These are phyloP conservation scores for Xenops minutus DNA, from an alignment of 2,797 vertebrate species.

Conservation along the genomic window DNA sequence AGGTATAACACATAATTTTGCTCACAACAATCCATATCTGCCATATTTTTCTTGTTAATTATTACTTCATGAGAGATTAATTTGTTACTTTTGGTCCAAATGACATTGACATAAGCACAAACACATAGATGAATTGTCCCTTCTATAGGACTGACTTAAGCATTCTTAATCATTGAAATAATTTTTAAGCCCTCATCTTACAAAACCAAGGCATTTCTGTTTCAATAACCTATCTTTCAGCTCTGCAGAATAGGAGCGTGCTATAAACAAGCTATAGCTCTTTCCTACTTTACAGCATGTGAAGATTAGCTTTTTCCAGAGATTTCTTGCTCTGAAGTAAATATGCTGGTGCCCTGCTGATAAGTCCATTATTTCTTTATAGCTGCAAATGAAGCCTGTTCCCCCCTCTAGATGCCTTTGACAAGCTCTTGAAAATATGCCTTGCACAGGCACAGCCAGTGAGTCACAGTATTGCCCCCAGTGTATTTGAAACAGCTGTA, in stretches of 20 bases:
- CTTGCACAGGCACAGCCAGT: neutral
- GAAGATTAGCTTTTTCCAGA: constrained; percentile 7
- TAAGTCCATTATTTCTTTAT: neutral
- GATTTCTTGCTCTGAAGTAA: neutral
- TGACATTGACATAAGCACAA: neutral
- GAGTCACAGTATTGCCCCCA: neutral
- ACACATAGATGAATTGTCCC: neutral
- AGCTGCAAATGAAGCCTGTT: neutral
- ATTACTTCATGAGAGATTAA: neutral
- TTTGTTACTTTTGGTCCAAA: neutral
- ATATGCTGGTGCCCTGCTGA: neutral
- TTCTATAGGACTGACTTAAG: neutral
- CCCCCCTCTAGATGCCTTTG: neutral
- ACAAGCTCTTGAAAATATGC: neutral
- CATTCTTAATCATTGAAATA: neutral
- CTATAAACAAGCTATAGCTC: neutral
- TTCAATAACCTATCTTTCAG: neutral
- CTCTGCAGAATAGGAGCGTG: neutral
- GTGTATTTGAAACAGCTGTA: neutral
- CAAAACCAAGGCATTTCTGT: neutral
- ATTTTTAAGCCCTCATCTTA: neutral
- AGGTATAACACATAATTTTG: neutral
- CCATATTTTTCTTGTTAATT: neutral
- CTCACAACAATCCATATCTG: neutral
- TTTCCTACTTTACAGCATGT: neutral